Evolutionary conservation across 1,140 invertebrate genomes (phyloP).

Genomic region (Globodera rostochiensis): DNA sequence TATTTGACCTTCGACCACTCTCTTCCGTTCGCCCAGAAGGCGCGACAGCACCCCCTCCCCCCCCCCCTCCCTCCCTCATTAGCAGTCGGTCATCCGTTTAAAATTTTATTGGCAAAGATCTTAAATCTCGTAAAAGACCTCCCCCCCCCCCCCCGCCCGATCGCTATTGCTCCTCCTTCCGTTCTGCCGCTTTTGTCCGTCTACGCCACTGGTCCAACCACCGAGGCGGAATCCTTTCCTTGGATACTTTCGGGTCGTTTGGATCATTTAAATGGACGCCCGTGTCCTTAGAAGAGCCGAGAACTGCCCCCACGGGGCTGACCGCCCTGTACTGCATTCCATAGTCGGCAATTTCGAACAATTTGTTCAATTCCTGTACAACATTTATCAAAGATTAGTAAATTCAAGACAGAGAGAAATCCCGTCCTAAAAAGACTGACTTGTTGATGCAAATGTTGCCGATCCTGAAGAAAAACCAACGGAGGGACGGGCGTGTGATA

Average conservation of each 20-base stretch:
- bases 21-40: too few relatives aligned
- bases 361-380: conserved; percentile 54
- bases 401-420: conserved; percentile 32
- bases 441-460: conserved; percentile 21
- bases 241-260: neutral
- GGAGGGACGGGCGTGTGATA: conserved; percentile 34
- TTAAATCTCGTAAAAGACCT: neutral
- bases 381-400: conserved; percentile 15
- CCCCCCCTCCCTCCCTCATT: neutral
- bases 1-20: too few relatives aligned
- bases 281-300: conserved; percentile 73
- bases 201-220: conserved; percentile 27
- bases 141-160: neutral
- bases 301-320: conserved; percentile 68
- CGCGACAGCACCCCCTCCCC: too few relatives aligned
- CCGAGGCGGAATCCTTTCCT: conserved; percentile 21
- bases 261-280: conserved; percentile 5
- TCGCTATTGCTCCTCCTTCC: neutral
- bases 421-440: conserved; percentile 30
- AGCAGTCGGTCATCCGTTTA: neutral
- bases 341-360: conserved; percentile 55
- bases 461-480: conserved; percentile 47
- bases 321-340: conserved; percentile 56
- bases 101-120: too few relatives aligned
- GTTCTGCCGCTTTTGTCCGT: conserved; percentile 1